Percentiles rank a stretch among this genome's conserved stretches.
Conservation (phyloP, 2,113 vertebrate genomes). For the Herpetotheres cachinnans region DNA sequence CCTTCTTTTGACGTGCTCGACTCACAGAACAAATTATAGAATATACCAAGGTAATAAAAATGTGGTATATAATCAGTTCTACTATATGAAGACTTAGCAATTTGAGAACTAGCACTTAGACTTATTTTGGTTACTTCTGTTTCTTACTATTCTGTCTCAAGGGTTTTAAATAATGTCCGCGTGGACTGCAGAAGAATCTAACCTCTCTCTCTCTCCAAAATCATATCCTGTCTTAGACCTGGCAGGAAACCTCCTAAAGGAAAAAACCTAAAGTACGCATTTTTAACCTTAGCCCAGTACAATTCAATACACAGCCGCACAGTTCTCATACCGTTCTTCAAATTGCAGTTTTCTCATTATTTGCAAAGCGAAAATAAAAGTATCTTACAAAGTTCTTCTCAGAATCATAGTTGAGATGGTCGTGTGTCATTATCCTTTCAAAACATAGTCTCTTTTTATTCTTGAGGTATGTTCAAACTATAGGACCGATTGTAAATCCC, state of each 20-base stretch:
- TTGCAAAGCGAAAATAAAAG: background rate
- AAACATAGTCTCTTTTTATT: background rate
- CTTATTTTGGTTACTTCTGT: conserved; percentile 36
- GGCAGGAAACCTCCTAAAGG: background rate
- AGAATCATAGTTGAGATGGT: background rate
- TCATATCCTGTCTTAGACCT: conserved; percentile 6
- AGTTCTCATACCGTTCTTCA: background rate
- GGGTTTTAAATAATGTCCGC: background rate
- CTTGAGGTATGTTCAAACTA: background rate
- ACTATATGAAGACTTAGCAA: conserved; percentile 1
- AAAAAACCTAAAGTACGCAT: background rate
- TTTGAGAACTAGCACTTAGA: conserved; percentile 5
- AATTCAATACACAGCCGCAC: background rate
- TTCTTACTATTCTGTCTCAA: background rate
- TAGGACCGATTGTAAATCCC: background rate
- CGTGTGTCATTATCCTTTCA: background rate
- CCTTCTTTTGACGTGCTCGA: background rate
- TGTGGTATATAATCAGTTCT: background rate
- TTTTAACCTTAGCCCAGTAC: background rate
- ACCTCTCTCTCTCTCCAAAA: conserved; percentile 8
- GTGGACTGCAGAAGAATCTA: background rate
- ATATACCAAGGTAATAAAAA: background rate
- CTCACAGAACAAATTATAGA: conserved; percentile 2
- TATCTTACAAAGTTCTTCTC: background rate
- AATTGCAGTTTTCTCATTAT: background rate